Percentiles rank a stretch among this genome's conserved stretches.
Evolutionary conservation across 2,888 invertebrate genomes (phyloP).

Genomic region (Mellilla xanthometata): DNA sequence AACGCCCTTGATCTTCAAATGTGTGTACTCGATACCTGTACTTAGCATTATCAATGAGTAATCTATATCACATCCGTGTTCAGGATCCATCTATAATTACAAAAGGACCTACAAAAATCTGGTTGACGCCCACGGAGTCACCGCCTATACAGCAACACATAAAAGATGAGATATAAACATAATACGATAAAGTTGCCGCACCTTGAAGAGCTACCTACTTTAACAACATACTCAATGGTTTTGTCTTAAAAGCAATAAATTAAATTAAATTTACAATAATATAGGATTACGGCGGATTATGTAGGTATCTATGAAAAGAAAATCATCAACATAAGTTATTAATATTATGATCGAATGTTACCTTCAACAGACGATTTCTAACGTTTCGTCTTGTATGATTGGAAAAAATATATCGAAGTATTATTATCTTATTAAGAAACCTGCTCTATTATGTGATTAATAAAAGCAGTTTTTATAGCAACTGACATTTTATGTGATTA

Average conservation of each 20-base stretch:
- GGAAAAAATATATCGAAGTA: conserved; percentile 7
- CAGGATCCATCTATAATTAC: conserved; percentile 13
- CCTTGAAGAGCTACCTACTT: neutral
- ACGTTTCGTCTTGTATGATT: no score
- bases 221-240: neutral
- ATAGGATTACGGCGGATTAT: conserved; percentile 9
- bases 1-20: conserved; percentile 77
- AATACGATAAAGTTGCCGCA: neutral
- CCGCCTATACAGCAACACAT: conserved; percentile 10
- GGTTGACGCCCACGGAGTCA: conserved; percentile 5
- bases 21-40: conserved; percentile 52
- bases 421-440: conserved; percentile 26
- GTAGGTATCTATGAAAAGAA: neutral
- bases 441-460: conserved; percentile 23
- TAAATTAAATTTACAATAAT: conserved; percentile 6
- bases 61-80: conserved; percentile 29
- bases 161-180: conserved; percentile 1
- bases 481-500: conserved; percentile 27
- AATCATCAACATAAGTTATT: neutral
- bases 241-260: conserved; percentile 7
- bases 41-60: conserved; percentile 39
- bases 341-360: neutral
- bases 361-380: conserved; percentile 5
- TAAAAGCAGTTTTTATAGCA: conserved; percentile 20
- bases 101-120: conserved; percentile 5